phyloP scores from a whole-genome alignment of 2,888 invertebrate genomes.

The Glyphotaelius pellucidus region DNA sequence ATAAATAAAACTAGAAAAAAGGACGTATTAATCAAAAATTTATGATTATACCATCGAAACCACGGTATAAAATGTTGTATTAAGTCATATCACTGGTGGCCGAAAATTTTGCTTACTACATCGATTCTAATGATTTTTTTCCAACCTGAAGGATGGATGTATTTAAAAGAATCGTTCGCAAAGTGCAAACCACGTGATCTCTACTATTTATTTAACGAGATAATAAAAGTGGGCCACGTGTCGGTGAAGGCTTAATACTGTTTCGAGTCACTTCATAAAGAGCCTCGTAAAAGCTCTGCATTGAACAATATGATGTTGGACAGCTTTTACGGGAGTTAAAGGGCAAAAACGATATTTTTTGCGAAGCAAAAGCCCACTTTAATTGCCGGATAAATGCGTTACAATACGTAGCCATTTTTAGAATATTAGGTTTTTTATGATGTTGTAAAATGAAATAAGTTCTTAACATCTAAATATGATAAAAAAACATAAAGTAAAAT shows the following conservation, averaged over 20 bases:
- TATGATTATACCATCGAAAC: too few species aligned
- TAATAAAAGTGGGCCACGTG: constrained; percentile 1
- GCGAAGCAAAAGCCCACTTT: neutral
- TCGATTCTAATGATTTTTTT: too few species aligned
- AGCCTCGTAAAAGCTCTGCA: neutral
- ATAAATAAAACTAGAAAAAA: too few species aligned
- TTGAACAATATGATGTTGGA: neutral
- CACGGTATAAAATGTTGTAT: too few species aligned
- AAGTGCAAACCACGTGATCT: constrained; percentile 24
- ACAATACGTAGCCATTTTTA: neutral
- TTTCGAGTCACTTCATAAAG: neutral
- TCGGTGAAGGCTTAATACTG: neutral
- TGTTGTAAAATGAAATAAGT: too few species aligned
- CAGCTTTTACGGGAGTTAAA: neutral
- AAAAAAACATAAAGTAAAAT: too few species aligned
- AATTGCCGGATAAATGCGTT: neutral
- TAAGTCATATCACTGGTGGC: too few species aligned
- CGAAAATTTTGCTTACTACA: too few species aligned
- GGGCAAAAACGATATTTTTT: neutral
- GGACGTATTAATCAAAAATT: too few species aligned
- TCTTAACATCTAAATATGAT: too few species aligned
- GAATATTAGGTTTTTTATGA: too few species aligned
- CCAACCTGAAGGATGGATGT: neutral
- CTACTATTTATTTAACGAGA: neutral
- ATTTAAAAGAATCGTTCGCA: neutral